Evolutionary conservation across 2,797 vertebrate species (phyloP).

Genomic region (Lacerta agilis): DNA sequence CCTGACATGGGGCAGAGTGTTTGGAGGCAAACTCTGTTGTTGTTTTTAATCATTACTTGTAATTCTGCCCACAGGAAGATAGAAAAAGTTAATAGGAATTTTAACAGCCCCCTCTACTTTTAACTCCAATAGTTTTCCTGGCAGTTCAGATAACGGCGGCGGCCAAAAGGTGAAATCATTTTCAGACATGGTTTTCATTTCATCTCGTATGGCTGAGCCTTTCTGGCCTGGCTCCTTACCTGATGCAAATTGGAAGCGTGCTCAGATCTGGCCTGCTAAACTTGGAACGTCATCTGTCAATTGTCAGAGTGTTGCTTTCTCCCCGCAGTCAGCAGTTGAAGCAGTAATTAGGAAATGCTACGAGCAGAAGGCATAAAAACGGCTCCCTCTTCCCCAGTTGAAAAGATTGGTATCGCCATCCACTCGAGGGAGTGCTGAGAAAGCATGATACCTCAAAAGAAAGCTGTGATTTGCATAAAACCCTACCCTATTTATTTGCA

Average conservation of each 20-base stretch:
- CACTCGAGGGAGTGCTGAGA: background rate
- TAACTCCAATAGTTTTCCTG: background rate
- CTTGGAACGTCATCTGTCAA: constrained; percentile 28
- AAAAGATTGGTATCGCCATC: constrained; percentile 12
- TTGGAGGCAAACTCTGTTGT: background rate
- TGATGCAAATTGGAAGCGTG: background rate
- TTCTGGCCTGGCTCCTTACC: background rate
- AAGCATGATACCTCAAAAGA: constrained; percentile 2
- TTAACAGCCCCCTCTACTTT: background rate
- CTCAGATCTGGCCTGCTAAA: background rate
- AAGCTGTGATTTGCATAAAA: constrained; percentile 3
- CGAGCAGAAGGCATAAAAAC: constrained; percentile 16
- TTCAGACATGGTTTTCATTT: background rate
- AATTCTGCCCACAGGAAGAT: background rate
- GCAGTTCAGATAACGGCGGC: background rate
- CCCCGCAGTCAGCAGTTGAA: constrained; percentile 19
- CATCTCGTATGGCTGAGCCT: background rate
- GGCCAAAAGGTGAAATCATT: background rate
- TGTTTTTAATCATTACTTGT: background rate
- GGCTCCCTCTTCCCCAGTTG: background rate
- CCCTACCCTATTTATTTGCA: background rate
- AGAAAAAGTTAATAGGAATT: background rate
- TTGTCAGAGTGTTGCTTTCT: constrained; percentile 3
- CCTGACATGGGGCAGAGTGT: background rate
- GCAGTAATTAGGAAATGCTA: constrained; percentile 27